phyloP scores from a whole-genome alignment of 2,797 vertebrate species.

The Gymnocypris eckloni region DNA sequence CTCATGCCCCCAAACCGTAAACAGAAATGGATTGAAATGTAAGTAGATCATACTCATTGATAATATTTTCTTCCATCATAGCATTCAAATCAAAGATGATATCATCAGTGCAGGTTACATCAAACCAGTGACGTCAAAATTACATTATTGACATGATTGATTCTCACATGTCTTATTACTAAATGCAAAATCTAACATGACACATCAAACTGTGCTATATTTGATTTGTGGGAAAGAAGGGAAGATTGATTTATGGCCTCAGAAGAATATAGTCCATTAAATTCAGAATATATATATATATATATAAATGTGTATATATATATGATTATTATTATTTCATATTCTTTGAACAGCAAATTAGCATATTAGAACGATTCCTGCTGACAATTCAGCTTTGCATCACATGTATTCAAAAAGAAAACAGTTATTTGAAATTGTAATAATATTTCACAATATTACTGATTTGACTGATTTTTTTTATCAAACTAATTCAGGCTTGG shows the following conservation, averaged over 20 bases:
- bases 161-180: not conserved
- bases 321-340: too few relatives aligned
- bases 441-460: too few relatives aligned
- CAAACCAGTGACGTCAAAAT: not conserved
- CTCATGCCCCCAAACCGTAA: not conserved
- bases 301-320: too few relatives aligned
- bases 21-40: not conserved
- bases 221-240: not conserved
- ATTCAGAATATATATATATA: not conserved
- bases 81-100: not conserved
- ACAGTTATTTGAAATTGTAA: too few relatives aligned
- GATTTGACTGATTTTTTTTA: too few relatives aligned
- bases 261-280: not conserved
- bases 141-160: not conserved
- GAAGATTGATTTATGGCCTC: not conserved
- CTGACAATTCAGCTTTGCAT: too few relatives aligned
- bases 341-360: too few relatives aligned
- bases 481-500: too few relatives aligned
- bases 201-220: not conserved
- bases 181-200: accelerated
- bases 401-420: not conserved
- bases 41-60: not conserved
- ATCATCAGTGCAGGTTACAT: not conserved
- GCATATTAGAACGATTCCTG: too few relatives aligned
- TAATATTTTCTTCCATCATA: not conserved